Evolutionary conservation across 2,888 invertebrate species (phyloP).

Genomic region (Drosophila quasianomalipes): DNA sequence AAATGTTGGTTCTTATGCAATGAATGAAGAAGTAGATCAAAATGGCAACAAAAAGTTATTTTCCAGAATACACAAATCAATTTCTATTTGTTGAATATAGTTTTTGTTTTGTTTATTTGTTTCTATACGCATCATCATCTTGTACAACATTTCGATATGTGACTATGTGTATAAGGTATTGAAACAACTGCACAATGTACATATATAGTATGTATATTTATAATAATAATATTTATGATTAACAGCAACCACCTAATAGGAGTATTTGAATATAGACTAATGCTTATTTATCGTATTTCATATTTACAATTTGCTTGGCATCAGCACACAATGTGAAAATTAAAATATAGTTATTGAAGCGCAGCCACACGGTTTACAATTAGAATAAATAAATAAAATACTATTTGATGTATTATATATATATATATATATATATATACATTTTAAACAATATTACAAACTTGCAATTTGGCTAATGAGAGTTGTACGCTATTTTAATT

Average conservation of each 20-base stretch:
- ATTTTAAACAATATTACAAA: constrained; percentile 43
- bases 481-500: constrained; percentile 43
- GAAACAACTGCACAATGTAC: constrained; percentile 66
- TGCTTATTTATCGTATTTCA: constrained; percentile 10
- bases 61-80: neutral
- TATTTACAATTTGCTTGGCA: constrained; percentile 53
- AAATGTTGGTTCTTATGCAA: neutral
- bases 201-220: constrained; percentile 28
- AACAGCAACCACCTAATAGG: constrained; percentile 77
- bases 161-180: constrained; percentile 43
- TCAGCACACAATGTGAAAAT: constrained; percentile 42
- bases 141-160: constrained; percentile 67
- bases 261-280: constrained; percentile 59
- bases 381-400: constrained; percentile 73
- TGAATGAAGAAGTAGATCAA: neutral
- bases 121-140: constrained; percentile 51
- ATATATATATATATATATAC: neutral
- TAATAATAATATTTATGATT: constrained; percentile 49
- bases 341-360: constrained; percentile 32
- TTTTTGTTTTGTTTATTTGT: constrained; percentile 37
- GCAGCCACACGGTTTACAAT: constrained; percentile 54
- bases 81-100: constrained; percentile 23
- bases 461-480: constrained; percentile 77
- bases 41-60: neutral
- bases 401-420: constrained; percentile 25